Percentiles rank a stretch among this genome's conserved stretches.
Evolutionary conservation across 2,797 vertebrate genomes (phyloP).

Genomic region (Halcyon smyrnensis): DNA sequence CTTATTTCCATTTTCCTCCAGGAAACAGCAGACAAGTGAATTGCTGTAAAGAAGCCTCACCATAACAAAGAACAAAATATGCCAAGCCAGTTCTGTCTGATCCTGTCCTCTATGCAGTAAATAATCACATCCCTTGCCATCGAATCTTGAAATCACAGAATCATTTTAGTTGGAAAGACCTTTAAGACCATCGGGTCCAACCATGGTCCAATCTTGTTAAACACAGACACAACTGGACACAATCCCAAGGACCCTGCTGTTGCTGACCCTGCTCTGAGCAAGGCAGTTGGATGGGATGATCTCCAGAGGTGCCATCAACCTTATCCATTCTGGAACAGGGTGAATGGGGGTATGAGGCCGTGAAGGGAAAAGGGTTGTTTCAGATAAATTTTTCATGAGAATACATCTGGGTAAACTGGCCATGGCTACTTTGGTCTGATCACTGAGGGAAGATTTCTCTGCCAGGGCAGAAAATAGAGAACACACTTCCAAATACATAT

Average conservation of each 20-base stretch:
- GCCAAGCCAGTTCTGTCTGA: too few relatives aligned
- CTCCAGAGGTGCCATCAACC: background rate
- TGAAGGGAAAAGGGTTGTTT: background rate
- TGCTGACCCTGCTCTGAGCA: background rate
- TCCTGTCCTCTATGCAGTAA: too few relatives aligned
- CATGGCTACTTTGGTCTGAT: background rate
- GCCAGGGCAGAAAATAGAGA: background rate
- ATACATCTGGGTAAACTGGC: background rate
- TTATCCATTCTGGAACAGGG: background rate
- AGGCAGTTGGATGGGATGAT: accelerated
- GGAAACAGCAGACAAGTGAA: too few relatives aligned
- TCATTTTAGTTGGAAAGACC: too few relatives aligned
- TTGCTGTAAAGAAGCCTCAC: too few relatives aligned
- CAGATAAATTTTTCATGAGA: background rate
- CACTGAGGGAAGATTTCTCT: background rate
- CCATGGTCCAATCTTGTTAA: background rate
- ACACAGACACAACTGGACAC: background rate
- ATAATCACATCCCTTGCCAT: too few relatives aligned
- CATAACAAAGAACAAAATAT: too few relatives aligned
- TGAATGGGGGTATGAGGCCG: background rate
- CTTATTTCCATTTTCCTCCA: background rate
- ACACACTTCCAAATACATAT: background rate
- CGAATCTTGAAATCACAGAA: too few relatives aligned
- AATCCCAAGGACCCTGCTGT: background rate
- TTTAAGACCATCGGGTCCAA: too few relatives aligned